Conservation (phyloP, 2,113 vertebrate species). For the Isurus oxyrinchus region DNA sequence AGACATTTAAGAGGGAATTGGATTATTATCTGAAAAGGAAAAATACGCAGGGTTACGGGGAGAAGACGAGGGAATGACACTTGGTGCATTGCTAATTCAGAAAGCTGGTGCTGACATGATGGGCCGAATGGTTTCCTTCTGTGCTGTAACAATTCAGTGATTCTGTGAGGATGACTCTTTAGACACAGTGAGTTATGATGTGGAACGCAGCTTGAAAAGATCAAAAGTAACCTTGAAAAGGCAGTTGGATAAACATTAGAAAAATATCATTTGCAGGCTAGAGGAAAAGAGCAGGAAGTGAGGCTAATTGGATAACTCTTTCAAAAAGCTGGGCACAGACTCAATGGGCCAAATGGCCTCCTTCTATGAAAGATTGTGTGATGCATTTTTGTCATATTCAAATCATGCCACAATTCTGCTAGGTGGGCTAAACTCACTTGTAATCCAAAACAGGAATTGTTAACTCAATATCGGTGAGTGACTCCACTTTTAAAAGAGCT, state of each 20-base stretch:
- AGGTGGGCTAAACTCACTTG: not conserved
- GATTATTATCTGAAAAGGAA: no score
- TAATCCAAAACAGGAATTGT: not conserved
- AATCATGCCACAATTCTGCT: not conserved
- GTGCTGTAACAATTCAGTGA: no score
- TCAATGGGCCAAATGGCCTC: no score
- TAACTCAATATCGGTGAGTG: not conserved
- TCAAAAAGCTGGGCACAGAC: no score
- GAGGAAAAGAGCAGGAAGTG: not conserved
- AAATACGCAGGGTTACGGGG: no score
- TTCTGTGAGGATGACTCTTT: no score
- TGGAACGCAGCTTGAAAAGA: not conserved
- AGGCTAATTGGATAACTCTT: not conserved
- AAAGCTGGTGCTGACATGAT: no score
- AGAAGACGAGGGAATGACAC: no score
- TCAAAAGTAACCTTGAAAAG: not conserved
- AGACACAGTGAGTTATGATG: not conserved
- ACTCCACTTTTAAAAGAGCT: not conserved
- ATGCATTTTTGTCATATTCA: not conserved
- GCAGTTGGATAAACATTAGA: not conserved
- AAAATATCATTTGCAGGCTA: not conserved
- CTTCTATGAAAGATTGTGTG: not conserved
- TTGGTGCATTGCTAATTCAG: no score
- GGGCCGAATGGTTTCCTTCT: no score
- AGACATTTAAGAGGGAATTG: no score